Percentiles rank a stretch among this genome's conserved stretches.
These are phyloP conservation scores for Gymnoscopelus braueri DNA, from an alignment of 2,797 vertebrate species.

Conservation along the genomic window DNA sequence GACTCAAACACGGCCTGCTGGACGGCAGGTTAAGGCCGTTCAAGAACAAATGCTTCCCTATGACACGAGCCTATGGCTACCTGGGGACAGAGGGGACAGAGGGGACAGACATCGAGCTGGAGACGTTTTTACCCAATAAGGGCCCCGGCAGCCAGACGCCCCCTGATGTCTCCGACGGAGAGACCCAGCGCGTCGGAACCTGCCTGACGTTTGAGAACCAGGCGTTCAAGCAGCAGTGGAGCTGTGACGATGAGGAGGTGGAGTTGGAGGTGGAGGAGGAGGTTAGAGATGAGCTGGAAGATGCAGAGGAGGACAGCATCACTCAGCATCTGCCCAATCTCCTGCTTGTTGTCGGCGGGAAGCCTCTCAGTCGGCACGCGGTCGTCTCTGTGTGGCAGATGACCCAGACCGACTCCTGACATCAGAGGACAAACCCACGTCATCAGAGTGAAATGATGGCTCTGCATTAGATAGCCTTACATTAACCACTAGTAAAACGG, in stretches of 20 bases:
- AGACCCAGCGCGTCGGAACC: slow-evolving; percentile 15
- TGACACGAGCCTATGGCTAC: slow-evolving; percentile 19
- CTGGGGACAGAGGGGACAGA: slow-evolving; percentile 64
- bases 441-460: too few relatives aligned
- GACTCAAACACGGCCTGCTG: slow-evolving; percentile 24
- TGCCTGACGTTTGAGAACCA: slow-evolving; percentile 78
- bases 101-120: slow-evolving; percentile 80
- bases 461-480: too few relatives aligned
- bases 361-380: slow-evolving; percentile 68
- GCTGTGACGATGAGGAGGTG: slow-evolving; percentile 33
- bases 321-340: slow-evolving; percentile 70
- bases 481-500: too few relatives aligned
- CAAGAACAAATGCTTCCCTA: slow-evolving; percentile 76
- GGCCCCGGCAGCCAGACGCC: not conserved
- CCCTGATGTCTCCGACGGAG: not conserved
- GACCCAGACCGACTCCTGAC: slow-evolving; percentile 72
- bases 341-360: slow-evolving; percentile 86
- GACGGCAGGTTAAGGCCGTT: slow-evolving; percentile 50
- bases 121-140: slow-evolving; percentile 72
- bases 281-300: not conserved
- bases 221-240: slow-evolving; percentile 54
- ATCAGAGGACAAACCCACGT: not conserved
- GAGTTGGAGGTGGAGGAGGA: slow-evolving; percentile 26
- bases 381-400: slow-evolving; percentile 84
- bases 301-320: slow-evolving; percentile 34